A percentile compares a stretch with the other conserved stretches of the same genome.
phyloP scores from a whole-genome alignment of 2,888 invertebrate species.

The Yponomeuta malinellus region DNA sequence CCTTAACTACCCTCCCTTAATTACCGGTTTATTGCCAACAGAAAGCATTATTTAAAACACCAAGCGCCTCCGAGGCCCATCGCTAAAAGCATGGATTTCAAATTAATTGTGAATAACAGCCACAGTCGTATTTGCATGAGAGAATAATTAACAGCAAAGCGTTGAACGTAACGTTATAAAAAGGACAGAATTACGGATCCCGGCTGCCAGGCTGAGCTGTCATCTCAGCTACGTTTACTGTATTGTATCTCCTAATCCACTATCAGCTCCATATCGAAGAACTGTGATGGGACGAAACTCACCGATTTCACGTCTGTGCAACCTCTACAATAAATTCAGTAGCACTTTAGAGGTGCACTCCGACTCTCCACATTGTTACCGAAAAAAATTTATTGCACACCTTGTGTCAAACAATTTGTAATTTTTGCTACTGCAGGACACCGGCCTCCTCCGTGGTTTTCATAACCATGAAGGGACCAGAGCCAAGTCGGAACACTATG shows the following conservation, averaged over 20 bases:
- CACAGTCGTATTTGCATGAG: neutral
- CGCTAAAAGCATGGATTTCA: conserved; percentile 1
- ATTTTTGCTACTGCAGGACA: too few relatives aligned
- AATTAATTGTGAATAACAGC: conserved; percentile 3
- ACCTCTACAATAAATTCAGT: too few relatives aligned
- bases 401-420: too few relatives aligned
- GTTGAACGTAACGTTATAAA: neutral
- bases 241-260: neutral
- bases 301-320: too few relatives aligned
- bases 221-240: neutral
- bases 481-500: too few relatives aligned
- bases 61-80: neutral
- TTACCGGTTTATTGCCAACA: neutral
- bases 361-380: too few relatives aligned
- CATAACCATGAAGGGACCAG: too few relatives aligned
- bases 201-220: neutral
- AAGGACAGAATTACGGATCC: neutral
- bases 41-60: neutral
- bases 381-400: too few relatives aligned
- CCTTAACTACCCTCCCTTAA: neutral
- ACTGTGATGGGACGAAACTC: too few relatives aligned
- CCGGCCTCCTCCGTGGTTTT: too few relatives aligned
- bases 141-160: neutral
- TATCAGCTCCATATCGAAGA: too few relatives aligned
- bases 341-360: too few relatives aligned